Evolutionary conservation across 2,797 vertebrate genomes (phyloP).

Genomic region (Sebastes umbrosus): DNA sequence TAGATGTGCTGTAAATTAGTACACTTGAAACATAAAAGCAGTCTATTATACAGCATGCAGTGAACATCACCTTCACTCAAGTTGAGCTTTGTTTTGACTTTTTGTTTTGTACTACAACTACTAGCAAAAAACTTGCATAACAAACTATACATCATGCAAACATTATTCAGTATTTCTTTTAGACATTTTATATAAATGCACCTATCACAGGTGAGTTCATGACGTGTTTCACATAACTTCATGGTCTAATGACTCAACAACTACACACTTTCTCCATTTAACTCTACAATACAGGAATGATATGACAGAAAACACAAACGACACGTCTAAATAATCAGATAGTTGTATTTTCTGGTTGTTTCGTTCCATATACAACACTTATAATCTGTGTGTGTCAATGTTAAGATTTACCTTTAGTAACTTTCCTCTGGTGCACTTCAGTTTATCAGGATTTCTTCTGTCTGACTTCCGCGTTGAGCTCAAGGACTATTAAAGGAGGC

Average conservation of each 20-base stretch:
- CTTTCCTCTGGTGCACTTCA: not conserved
- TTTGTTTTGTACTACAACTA: not conserved
- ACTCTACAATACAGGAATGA: not conserved
- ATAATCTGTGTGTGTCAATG: rapidly evolving
- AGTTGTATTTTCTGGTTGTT: not conserved
- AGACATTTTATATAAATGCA: not conserved
- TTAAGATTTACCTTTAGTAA: constrained; percentile 37
- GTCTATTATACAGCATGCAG: not conserved
- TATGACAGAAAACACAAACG: not conserved
- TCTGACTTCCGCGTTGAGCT: constrained; percentile 55
- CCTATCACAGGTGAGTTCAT: too few species aligned
- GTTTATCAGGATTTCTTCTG: not conserved
- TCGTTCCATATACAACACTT: not conserved
- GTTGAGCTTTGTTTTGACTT: not conserved
- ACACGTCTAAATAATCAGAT: rapidly evolving
- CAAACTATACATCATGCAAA: too few species aligned
- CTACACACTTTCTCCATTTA: not conserved
- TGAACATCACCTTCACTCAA: not conserved
- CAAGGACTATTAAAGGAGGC: not conserved
- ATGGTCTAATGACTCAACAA: not conserved
- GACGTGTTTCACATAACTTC: not conserved
- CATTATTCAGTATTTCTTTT: not conserved
- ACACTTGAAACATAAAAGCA: not conserved
- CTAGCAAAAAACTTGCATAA: not conserved
- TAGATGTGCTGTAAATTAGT: not conserved